A percentile compares a stretch with the other conserved stretches of the same genome.
These are phyloP conservation scores for Hydractinia symbiolongicarpus DNA, from an alignment of 30 jellyfish, hydroid and myxozoan species.

Conservation along the genomic window DNA sequence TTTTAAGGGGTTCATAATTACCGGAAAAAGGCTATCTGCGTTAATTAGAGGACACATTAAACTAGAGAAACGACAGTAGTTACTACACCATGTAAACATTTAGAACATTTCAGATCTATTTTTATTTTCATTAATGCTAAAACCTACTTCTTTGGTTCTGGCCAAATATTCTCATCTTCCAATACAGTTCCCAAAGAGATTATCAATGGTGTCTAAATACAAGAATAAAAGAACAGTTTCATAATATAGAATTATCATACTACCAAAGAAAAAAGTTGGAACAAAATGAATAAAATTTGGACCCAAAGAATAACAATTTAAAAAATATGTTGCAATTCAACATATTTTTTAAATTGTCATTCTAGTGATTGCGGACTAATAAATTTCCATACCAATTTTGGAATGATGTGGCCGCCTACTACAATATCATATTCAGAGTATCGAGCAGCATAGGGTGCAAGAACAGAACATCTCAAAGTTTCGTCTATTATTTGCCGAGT, in stretches of 20 bases:
- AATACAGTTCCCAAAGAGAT: conserved; percentile 61
- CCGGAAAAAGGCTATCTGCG: too few species aligned
- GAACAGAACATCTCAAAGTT: conserved; percentile 50
- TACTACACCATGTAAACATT: too few species aligned
- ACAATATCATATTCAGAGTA: conserved; percentile 66
- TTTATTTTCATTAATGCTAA: too few species aligned
- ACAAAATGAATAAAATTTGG: not conserved
- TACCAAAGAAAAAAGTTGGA: not conserved
- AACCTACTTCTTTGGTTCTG: conserved; percentile 69
- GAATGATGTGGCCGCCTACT: conserved; percentile 78
- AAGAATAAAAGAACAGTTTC: not conserved
- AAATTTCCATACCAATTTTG: conserved; percentile 41
- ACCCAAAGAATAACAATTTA: too few species aligned
- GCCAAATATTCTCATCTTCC: conserved; percentile 67
- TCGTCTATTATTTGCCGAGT: conserved; percentile 68
- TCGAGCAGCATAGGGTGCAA: conserved; percentile 91
- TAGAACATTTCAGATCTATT: too few species aligned
- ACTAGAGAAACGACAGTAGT: too few species aligned
- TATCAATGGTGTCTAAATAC: conserved; percentile 61
- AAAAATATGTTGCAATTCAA: too few species aligned
- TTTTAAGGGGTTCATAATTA: too few species aligned
- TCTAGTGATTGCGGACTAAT: too few species aligned
- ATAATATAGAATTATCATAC: not conserved
- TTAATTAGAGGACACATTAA: too few species aligned
- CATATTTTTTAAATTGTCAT: too few species aligned